Percentiles rank a stretch among this genome's conserved stretches.
These are phyloP conservation scores for Stramonita haemastoma DNA, from an alignment of 2,888 invertebrate genomes.

Conservation along the genomic window DNA sequence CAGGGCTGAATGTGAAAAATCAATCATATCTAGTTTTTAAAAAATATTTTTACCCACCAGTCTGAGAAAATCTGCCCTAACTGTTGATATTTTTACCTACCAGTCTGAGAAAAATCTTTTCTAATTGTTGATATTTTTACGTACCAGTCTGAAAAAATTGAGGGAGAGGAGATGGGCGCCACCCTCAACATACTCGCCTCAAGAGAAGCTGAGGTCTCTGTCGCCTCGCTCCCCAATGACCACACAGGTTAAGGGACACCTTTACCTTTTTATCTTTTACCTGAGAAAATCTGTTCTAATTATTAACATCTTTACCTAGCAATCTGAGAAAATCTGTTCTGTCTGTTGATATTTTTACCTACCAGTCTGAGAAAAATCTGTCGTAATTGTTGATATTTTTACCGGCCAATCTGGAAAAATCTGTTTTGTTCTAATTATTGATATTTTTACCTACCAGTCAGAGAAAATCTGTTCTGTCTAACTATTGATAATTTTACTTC, in stretches of 20 bases:
- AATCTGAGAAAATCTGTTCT: background rate
- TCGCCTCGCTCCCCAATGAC: no score
- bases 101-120: no score
- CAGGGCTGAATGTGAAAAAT: no score
- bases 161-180: no score
- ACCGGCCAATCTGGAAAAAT: background rate
- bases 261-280: no score
- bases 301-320: background rate
- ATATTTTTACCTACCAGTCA: background rate
- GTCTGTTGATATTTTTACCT: background rate
- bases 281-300: no score
- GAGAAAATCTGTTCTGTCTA: background rate
- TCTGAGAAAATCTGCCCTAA: background rate
- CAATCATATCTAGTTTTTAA: no score
- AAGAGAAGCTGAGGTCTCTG: no score
- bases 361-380: no score
- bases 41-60: background rate
- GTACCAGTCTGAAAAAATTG: background rate
- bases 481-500: conserved; percentile 49
- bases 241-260: no score
- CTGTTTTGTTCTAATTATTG: no score
- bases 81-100: background rate
- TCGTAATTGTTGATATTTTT: background rate
- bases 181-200: no score
- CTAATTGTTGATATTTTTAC: background rate